Conservation (phyloP, 2,797 vertebrate genomes). For the Melanotaenia nigrans region DNA sequence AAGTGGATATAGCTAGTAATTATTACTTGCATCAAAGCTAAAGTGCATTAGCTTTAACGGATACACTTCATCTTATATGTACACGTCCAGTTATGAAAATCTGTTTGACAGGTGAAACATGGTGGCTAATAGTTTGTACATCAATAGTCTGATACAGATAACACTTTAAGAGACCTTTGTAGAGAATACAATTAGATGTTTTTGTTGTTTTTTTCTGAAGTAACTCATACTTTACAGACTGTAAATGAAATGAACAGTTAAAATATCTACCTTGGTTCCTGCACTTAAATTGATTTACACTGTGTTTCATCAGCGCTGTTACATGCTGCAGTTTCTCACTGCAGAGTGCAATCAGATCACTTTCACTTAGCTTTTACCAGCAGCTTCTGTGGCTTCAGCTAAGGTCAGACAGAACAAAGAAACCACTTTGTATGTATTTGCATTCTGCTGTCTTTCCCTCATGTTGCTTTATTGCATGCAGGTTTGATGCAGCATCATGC, state of each 20-base stretch:
- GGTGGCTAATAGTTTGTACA: not conserved
- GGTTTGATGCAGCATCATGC: constrained; percentile 3
- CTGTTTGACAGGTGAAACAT: not conserved
- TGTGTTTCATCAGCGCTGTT: constrained; percentile 40
- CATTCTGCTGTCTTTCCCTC: constrained; percentile 25
- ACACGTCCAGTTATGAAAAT: not conserved
- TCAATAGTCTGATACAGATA: not conserved
- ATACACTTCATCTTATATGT: not conserved
- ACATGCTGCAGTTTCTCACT: constrained; percentile 8
- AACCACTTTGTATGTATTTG: constrained; percentile 45
- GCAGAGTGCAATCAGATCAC: constrained; percentile 27
- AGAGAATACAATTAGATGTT: not conserved
- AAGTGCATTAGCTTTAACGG: not conserved
- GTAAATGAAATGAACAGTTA: constrained; percentile 8
- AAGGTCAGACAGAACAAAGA: constrained; percentile 21
- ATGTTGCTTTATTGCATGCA: constrained; percentile 19
- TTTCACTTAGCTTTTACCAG: constrained; percentile 31
- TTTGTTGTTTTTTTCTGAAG: constrained; percentile 5
- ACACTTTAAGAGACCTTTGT: not conserved
- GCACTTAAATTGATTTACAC: constrained; percentile 22
- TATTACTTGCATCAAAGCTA: not conserved
- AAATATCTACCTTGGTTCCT: constrained; percentile 17
- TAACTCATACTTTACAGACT: not conserved
- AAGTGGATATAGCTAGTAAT: not conserved
- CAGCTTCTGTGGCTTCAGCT: constrained; percentile 35